These are phyloP conservation scores for Solea solea DNA, from an alignment of 2,113 vertebrate species.

Conservation along the genomic window DNA sequence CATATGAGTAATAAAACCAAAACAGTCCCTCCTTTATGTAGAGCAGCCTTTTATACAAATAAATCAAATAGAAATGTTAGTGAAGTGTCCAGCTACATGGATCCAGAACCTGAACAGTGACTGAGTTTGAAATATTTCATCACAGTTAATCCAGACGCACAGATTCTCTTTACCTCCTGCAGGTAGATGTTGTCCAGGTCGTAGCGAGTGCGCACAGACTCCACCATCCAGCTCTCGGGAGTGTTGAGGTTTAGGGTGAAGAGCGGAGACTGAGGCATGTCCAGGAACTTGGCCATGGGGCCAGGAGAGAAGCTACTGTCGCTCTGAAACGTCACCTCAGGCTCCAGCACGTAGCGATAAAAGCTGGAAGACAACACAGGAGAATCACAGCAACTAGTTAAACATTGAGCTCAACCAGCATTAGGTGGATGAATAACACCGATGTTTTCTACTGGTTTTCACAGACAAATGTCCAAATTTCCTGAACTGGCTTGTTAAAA, in stretches of 20 bases:
- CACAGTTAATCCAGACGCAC: background rate
- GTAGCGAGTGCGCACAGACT: conserved; percentile 93
- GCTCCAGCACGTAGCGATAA: conserved; percentile 94
- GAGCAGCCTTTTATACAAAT: background rate
- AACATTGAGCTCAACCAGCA: background rate
- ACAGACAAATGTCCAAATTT: no score
- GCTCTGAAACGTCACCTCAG: conserved; percentile 88
- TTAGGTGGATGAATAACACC: background rate
- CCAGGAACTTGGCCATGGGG: conserved; percentile 93
- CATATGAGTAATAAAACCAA: background rate
- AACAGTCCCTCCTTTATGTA: background rate
- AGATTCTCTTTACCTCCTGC: conserved; percentile 84
- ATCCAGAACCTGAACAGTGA: no score
- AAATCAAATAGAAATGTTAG: background rate
- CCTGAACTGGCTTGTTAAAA: no score
- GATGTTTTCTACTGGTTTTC: background rate
- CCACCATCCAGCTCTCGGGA: conserved; percentile 98
- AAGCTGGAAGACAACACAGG: conserved; percentile 81
- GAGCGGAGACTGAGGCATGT: conserved; percentile 96
- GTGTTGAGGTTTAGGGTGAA: conserved; percentile 97
- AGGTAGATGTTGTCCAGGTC: conserved; percentile 99
- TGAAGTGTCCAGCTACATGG: background rate
- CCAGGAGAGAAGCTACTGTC: conserved; percentile 88
- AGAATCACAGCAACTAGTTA: background rate
- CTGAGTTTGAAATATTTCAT: conserved; percentile 1